Evolutionary conservation across 1,140 invertebrate species (phyloP).

Genomic region (Bradynema listronoti): DNA sequence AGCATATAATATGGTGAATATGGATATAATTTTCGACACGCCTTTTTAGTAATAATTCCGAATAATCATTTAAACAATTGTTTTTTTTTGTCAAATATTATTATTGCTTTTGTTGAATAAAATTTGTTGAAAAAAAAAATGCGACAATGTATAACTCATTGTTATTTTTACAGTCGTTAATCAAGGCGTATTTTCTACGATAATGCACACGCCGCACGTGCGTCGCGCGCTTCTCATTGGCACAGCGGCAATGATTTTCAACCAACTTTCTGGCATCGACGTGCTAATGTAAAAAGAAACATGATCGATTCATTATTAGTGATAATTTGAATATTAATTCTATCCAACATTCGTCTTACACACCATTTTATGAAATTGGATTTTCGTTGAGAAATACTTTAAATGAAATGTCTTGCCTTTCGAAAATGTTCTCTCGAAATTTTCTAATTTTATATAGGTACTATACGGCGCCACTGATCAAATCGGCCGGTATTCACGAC

Average conservation of each 20-base stretch:
- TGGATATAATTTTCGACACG: too few species aligned
- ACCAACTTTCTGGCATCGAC: slow-evolving; percentile 66
- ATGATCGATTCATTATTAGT: too few species aligned
- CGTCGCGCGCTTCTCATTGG: slow-evolving; percentile 64
- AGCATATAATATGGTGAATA: too few species aligned
- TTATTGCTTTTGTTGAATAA: neutral
- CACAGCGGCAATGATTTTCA: slow-evolving; percentile 63
- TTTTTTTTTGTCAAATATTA: neutral
- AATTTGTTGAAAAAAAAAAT: neutral
- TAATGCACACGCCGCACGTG: slow-evolving; percentile 60
- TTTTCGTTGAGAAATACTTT: too few species aligned
- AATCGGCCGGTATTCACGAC: slow-evolving; percentile 64
- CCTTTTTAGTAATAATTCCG: too few species aligned
- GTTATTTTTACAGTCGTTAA: slow-evolving; percentile 1
- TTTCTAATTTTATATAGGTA: too few species aligned
- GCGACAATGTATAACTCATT: neutral
- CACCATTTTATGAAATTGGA: too few species aligned
- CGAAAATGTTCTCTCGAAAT: too few species aligned
- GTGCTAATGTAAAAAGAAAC: slow-evolving; percentile 68
- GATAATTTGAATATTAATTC: too few species aligned
- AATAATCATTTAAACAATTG: too few species aligned
- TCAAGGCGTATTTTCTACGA: slow-evolving; percentile 58
- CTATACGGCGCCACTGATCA: slow-evolving; percentile 61
- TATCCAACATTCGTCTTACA: too few species aligned
- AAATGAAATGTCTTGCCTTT: too few species aligned